Evolutionary conservation across 2,888 invertebrate genomes (phyloP).

Genomic region (Cyclophora albipunctata): DNA sequence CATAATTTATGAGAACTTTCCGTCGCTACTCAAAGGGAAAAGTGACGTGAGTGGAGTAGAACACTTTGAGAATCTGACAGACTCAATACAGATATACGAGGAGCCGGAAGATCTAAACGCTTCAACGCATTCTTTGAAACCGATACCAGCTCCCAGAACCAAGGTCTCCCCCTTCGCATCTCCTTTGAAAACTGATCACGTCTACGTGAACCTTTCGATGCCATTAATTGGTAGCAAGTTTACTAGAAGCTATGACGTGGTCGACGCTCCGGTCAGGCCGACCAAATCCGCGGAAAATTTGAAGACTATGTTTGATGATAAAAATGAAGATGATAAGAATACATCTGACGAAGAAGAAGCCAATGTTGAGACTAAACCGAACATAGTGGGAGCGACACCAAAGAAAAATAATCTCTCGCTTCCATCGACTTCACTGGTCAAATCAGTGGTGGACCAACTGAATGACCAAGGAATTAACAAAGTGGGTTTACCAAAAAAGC

Average conservation of each 20-base stretch:
- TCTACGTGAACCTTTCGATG: constrained; percentile 76
- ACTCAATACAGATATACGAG: constrained; percentile 80
- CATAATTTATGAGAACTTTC: constrained; percentile 65
- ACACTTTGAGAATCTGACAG: constrained; percentile 78
- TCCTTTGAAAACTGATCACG: constrained; percentile 68
- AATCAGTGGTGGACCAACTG: constrained; percentile 58
- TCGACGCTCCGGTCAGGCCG: constrained; percentile 54
- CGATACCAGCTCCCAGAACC: constrained; percentile 76
- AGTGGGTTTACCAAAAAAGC: constrained; percentile 57
- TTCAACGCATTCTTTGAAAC: constrained; percentile 68
- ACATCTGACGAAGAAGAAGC: constrained; percentile 22
- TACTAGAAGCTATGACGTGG: constrained; percentile 42
- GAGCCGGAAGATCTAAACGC: constrained; percentile 46
- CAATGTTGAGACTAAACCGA: constrained; percentile 34
- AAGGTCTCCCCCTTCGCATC: constrained; percentile 52
- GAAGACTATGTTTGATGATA: constrained; percentile 29
- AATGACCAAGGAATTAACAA: constrained; percentile 58
- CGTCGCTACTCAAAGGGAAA: constrained; percentile 47
- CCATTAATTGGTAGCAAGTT: constrained; percentile 52
- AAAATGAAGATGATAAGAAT: constrained; percentile 22
- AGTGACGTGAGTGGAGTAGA: constrained; percentile 60
- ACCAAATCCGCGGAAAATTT: constrained; percentile 55
- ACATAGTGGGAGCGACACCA: constrained; percentile 65
- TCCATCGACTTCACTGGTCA: constrained; percentile 64
- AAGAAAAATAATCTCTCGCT: constrained; percentile 48